Conservation (phyloP, 2,113 vertebrate species). For the Sterna hirundo region DNA sequence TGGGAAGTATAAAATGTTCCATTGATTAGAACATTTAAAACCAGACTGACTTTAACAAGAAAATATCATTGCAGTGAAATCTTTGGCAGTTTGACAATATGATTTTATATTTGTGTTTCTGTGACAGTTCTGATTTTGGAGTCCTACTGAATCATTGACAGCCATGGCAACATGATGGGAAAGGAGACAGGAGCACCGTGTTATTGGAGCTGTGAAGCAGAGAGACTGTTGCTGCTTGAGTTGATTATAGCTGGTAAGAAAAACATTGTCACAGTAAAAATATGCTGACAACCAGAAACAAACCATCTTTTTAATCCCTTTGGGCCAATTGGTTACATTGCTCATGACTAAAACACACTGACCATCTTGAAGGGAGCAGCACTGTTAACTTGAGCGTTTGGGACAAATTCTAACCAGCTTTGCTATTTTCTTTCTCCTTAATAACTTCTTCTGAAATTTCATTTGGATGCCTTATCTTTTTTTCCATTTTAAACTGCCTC, state of each 20-base stretch:
- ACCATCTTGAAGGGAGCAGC: background rate
- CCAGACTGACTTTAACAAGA: background rate
- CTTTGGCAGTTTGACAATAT: slow-evolving; percentile 29
- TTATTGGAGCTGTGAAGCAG: background rate
- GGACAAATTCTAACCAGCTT: background rate
- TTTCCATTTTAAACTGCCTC: background rate
- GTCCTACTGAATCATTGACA: slow-evolving; percentile 27
- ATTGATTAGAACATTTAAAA: slow-evolving; percentile 3
- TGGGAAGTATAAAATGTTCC: background rate
- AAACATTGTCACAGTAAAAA: slow-evolving; percentile 18
- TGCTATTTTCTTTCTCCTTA: background rate
- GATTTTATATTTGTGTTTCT: slow-evolving; percentile 19
- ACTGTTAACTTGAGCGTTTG: background rate
- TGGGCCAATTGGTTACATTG: background rate
- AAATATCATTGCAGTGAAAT: background rate
- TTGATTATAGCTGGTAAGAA: slow-evolving; percentile 11
- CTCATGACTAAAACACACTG: background rate
- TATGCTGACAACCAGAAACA: slow-evolving; percentile 31
- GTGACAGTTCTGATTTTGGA: slow-evolving; percentile 37
- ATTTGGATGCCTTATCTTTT: background rate
- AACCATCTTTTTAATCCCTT: background rate
- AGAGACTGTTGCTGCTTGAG: background rate
- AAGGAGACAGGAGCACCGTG: background rate
- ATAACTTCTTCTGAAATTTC: background rate
- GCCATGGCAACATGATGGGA: background rate